A percentile compares a stretch with the other conserved stretches of the same genome.
phyloP scores from a whole-genome alignment of 2,797 vertebrate species.

The Vespertilio murinus region DNA sequence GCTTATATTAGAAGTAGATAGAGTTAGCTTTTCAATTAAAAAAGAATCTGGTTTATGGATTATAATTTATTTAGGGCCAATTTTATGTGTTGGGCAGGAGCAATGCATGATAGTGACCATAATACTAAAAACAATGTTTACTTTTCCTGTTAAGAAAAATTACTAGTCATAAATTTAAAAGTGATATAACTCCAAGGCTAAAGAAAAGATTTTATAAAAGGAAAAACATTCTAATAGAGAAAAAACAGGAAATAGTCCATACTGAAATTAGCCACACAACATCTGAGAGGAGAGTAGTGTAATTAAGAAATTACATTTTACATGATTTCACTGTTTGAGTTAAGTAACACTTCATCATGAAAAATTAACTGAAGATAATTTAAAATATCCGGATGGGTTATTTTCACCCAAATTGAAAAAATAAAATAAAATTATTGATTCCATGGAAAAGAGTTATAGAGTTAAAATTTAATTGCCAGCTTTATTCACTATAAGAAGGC shows the following conservation, averaged over 20 bases:
- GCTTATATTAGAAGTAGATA: background rate
- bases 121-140: background rate
- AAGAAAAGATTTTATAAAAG: background rate
- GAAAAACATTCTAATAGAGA: background rate
- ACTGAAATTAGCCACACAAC: background rate
- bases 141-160: background rate
- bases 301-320: background rate
- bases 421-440: background rate
- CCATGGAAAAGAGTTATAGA: background rate
- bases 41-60: background rate
- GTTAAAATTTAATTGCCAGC: background rate
- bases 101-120: background rate
- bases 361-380: background rate
- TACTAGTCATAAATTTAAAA: background rate
- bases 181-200: background rate
- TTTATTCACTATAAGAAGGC: background rate
- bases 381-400: background rate
- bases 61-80: background rate
- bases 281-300: background rate
- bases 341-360: background rate
- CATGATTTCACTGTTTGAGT: background rate
- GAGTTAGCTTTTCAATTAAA: background rate
- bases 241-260: background rate
- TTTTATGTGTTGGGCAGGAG: background rate
- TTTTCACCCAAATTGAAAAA: background rate